Percentiles rank a stretch among this genome's conserved stretches.
phyloP scores from a whole-genome alignment of 1,140 invertebrate genomes.

The Oedothorax gibbosus region DNA sequence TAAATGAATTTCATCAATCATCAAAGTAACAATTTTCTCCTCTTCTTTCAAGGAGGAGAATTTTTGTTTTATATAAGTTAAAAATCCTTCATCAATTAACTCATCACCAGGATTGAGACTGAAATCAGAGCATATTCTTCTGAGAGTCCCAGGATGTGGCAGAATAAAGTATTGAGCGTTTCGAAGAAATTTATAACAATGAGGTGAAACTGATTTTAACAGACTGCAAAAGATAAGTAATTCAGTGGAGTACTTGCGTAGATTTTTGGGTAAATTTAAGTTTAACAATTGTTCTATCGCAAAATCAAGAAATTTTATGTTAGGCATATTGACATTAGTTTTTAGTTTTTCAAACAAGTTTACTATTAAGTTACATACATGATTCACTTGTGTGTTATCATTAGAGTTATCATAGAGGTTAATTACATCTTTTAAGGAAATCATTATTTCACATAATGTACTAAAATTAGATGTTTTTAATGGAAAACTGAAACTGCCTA shows the following conservation, averaged over 20 bases:
- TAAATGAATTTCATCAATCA: slow-evolving; percentile 3
- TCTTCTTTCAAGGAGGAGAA: background rate
- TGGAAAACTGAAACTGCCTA: too few species aligned
- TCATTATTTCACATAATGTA: too few species aligned
- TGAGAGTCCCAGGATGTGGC: background rate
- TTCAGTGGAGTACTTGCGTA: background rate
- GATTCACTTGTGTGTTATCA: too few species aligned
- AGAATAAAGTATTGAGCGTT: background rate
- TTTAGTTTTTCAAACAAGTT: too few species aligned
- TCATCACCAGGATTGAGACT: background rate
- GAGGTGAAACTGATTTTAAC: background rate
- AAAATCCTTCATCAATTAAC: background rate
- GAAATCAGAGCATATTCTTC: background rate
- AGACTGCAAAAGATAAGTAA: background rate
- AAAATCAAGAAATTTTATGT: background rate
- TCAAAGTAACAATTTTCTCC: background rate
- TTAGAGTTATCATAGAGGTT: too few species aligned
- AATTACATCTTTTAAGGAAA: too few species aligned
- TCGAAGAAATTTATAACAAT: background rate
- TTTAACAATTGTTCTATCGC: background rate
- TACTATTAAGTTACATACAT: too few species aligned
- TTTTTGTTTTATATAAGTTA: background rate
- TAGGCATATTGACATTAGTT: too few species aligned
- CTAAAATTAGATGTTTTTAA: too few species aligned
- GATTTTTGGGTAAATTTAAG: background rate